Evolutionary conservation across 2,888 invertebrate genomes (phyloP), one percentile per base, ranked within the genome.

Genomic region (Andrena chrysosceles): DNA sequence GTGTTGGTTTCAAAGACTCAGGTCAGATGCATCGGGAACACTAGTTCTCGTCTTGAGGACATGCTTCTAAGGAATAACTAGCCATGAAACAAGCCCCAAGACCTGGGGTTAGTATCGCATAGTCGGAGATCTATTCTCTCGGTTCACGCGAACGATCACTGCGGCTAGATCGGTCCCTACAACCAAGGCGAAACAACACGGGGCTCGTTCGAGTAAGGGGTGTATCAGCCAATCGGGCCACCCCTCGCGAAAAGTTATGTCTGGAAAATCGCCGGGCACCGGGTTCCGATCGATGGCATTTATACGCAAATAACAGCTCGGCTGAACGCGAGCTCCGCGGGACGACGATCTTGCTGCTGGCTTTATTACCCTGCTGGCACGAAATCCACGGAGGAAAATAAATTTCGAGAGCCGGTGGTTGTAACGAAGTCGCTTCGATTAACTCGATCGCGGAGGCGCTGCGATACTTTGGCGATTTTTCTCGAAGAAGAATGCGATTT

Each of bases 301-400:
- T 85, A 68, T 71, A 71, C 75, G 77, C 75, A 75, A 81, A 85
- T 81, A 86, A 81, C 77, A 73, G 60, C 66, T n/a, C 29, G 63
- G 16, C 35, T 23, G 56, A 42, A 85, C 81, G 69, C 70, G 71
- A 77, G 48, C 59, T 56, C 63, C 56, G 72, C 23, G 8, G 49
- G 33, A 63, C 64, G 64, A 66, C 72, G 79, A 67, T 71, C 66
- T 71, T 13, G 35, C 68, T 16, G 48, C n/a, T 48, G 35, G 62
- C 20, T 78, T 72, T 78, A 81, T 81, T 68, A 26, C 31, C 23
- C 3, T 4, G 13, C 8, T 33, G 52, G 54, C 68, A 73, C 63
- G 69, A 69, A 67, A 81, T 71, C 54, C 26, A 59, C 13, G 7
- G 60, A 8, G 56, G 23, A 62, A 72, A 69, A 76, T 76, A 72